Evolutionary conservation across 2,888 invertebrate species (phyloP).

Genomic region (Pachycephus smyrnensis): DNA sequence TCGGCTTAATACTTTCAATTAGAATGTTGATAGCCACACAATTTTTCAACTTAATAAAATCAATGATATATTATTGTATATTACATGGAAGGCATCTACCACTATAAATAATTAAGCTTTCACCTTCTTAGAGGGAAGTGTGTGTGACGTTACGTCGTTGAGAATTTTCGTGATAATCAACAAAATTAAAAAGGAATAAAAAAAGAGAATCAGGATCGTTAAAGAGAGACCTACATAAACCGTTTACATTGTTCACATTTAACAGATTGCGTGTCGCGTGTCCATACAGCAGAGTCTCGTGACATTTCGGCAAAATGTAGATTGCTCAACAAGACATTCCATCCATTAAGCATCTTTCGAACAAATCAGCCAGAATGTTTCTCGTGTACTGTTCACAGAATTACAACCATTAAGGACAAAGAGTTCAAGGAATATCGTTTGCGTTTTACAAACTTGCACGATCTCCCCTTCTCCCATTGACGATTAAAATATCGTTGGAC

Average conservation of each 20-base stretch:
- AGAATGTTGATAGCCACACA: background rate
- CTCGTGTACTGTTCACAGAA: background rate
- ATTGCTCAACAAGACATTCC: background rate
- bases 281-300: background rate
- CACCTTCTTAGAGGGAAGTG: background rate
- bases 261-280: background rate
- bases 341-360: background rate
- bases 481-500: background rate
- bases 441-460: background rate
- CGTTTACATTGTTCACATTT: background rate
- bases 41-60: background rate
- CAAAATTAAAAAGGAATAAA: background rate
- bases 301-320: background rate
- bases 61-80: background rate
- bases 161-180: background rate
- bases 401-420: background rate
- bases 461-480: background rate
- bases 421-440: background rate
- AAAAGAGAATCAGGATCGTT: background rate
- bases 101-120: background rate
- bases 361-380: background rate
- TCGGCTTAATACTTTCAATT: background rate
- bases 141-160: background rate
- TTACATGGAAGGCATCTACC: background rate
- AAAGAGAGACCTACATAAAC: background rate